Percentiles rank a stretch among this genome's conserved stretches.
Conservation (phyloP, 1,140 invertebrate species). For the Brachionus calyciflorus region DNA sequence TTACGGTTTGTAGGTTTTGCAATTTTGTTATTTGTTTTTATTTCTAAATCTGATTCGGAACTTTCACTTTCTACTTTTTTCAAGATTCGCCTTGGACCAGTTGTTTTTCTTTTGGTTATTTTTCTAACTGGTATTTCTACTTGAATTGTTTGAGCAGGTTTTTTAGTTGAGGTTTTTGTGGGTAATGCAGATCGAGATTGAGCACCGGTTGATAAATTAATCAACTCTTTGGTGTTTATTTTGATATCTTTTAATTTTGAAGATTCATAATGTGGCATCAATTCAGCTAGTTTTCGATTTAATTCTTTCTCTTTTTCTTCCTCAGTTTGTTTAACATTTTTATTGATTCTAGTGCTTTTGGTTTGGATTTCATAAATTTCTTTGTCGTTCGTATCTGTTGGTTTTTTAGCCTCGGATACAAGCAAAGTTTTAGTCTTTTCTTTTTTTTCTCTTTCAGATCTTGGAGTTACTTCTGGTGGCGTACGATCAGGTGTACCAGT, state of each 20-base stretch:
- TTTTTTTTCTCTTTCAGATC: neutral
- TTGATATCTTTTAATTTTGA: neutral
- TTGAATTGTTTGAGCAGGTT: neutral
- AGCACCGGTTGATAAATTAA: neutral
- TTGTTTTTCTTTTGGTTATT: neutral
- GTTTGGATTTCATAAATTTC: too few species aligned
- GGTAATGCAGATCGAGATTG: neutral
- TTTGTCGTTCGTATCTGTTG: too few species aligned
- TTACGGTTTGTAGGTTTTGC: too few species aligned
- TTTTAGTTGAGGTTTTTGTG: too few species aligned
- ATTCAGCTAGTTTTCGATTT: neutral
- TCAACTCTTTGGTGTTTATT: neutral
- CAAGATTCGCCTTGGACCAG: too few species aligned
- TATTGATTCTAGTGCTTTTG: too few species aligned
- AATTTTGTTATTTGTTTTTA: too few species aligned
- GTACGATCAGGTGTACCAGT: neutral
- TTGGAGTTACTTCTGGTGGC: neutral
- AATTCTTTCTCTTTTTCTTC: neutral
- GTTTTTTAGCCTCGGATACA: neutral
- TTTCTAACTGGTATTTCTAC: neutral
- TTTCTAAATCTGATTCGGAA: too few species aligned
- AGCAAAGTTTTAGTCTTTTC: neutral
- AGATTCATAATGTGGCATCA: neutral
- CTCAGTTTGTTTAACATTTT: neutral
- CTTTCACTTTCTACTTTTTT: too few species aligned